phyloP scores from a whole-genome alignment of 2,797 vertebrate species.

The Dryobates pubescens region DNA sequence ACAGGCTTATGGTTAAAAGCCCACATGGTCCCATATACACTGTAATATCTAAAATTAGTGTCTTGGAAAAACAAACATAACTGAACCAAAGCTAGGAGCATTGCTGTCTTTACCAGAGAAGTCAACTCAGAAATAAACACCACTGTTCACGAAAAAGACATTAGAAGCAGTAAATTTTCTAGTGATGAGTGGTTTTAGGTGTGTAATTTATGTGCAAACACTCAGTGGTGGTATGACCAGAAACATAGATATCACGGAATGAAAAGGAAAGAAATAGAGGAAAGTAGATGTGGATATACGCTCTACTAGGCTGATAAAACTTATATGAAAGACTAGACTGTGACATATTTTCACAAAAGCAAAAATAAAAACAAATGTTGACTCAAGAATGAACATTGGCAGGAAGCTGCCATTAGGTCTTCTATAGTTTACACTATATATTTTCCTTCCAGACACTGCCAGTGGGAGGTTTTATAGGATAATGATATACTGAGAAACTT shows the following conservation, averaged over 20 bases:
- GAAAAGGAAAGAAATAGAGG: conserved; percentile 29
- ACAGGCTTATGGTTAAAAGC: conserved; percentile 6
- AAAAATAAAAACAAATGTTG: conserved; percentile 44
- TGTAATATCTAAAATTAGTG: conserved; percentile 38
- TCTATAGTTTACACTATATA: conserved; percentile 55
- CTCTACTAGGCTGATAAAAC: conserved; percentile 22
- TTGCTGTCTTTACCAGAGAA: conserved; percentile 49
- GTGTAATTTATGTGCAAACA: conserved; percentile 67
- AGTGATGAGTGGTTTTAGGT: conserved; percentile 64
- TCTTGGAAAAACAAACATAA: conserved; percentile 50
- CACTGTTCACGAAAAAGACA: conserved; percentile 69
- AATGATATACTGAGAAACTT: conserved; percentile 68
- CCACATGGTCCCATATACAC: not conserved
- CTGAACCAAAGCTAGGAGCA: conserved; percentile 24
- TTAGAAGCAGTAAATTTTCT: conserved; percentile 68
- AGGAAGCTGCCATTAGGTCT: conserved; percentile 64
- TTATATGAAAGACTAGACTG: conserved; percentile 50
- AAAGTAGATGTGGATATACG: conserved; percentile 33
- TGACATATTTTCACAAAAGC: conserved; percentile 60
- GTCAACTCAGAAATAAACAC: conserved; percentile 64
- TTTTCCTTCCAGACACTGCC: conserved; percentile 61
- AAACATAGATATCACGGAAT: conserved; percentile 50
- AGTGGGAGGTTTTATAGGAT: conserved; percentile 69
- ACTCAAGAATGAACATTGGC: conserved; percentile 49
- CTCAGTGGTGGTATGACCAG: conserved; percentile 47